A percentile compares a stretch with the other conserved stretches of the same genome.
Evolutionary conservation across 2,888 invertebrate genomes (phyloP).

Genomic region (Drosophila koepferae): DNA sequence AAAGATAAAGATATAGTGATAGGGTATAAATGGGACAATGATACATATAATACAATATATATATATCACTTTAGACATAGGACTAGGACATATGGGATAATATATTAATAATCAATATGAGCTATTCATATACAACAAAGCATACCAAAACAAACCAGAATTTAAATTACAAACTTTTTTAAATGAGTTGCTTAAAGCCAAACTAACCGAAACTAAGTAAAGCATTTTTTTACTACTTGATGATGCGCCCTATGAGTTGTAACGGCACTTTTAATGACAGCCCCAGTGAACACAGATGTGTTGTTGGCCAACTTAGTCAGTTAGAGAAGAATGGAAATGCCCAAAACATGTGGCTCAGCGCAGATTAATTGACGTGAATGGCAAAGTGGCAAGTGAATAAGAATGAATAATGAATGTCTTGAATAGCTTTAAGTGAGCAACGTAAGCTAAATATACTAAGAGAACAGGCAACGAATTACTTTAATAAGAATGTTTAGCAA

Average conservation of each 20-base stretch:
- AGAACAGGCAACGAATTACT: neutral
- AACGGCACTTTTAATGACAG: constrained; percentile 9
- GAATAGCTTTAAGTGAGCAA: neutral
- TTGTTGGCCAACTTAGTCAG: constrained; percentile 11
- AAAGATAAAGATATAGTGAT: too few species aligned
- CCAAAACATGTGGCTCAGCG: constrained; percentile 16
- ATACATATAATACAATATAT: too few species aligned
- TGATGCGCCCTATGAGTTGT: neutral
- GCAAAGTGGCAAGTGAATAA: constrained; percentile 11
- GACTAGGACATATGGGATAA: neutral
- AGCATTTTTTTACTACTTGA: neutral
- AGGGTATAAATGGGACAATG: too few species aligned
- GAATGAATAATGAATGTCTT: neutral
- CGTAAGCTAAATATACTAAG: neutral
- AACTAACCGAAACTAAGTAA: constrained; percentile 1
- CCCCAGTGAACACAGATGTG: constrained; percentile 26
- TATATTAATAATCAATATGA: neutral
- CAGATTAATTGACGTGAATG: constrained; percentile 21
- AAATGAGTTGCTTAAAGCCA: neutral
- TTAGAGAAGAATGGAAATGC: neutral
- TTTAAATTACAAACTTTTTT: neutral
- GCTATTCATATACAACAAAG: too few species aligned
- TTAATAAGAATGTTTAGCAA: too few species aligned
- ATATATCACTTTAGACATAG: neutral
- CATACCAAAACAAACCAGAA: neutral